Evolutionary conservation across 2,113 vertebrate species (phyloP).

Genomic region (Dinomys branickii): DNA sequence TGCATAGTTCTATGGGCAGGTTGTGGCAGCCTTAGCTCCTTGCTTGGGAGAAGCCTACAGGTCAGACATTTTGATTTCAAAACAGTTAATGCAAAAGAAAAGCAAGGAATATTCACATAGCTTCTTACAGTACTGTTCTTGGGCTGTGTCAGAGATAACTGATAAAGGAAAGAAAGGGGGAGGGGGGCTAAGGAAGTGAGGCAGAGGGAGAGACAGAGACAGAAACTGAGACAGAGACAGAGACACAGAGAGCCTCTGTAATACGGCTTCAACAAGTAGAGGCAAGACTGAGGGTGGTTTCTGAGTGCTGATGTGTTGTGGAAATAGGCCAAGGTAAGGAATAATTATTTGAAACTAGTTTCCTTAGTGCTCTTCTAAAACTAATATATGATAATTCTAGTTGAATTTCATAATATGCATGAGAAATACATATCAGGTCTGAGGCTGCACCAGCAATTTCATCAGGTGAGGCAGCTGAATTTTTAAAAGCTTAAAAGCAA

Average conservation of each 20-base stretch:
- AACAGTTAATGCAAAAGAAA: background rate
- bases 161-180: background rate
- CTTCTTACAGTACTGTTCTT: slow-evolving; percentile 23
- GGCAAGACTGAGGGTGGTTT: background rate
- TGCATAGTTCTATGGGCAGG: background rate
- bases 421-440: slow-evolving; percentile 22
- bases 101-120: background rate
- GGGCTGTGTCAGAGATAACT: background rate
- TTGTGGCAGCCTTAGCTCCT: background rate
- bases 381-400: background rate
- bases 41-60: background rate
- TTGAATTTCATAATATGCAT: background rate
- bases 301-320: background rate
- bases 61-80: background rate
- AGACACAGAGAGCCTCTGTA: background rate
- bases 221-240: background rate
- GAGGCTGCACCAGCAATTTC: background rate
- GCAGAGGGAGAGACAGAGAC: background rate
- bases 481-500: slow-evolving; percentile 5
- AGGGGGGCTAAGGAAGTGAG: background rate
- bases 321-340: background rate
- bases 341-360: background rate
- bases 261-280: slow-evolving; percentile 24
- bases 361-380: slow-evolving; percentile 28
- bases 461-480: background rate